Conservation (phyloP, 1,140 invertebrate genomes). For the Pantala flavescens region DNA sequence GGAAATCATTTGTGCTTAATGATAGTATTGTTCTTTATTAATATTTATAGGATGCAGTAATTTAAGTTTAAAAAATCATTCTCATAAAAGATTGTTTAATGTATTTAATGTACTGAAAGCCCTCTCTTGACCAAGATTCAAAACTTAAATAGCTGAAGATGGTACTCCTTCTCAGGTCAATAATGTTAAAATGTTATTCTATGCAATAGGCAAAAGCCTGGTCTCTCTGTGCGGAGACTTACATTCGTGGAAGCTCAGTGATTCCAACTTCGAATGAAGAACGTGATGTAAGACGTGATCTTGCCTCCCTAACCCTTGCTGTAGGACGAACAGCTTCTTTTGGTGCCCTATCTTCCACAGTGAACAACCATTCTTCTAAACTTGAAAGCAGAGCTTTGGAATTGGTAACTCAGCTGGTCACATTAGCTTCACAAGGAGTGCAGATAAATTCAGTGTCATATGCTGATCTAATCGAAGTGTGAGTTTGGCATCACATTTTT, state of each 20-base stretch:
- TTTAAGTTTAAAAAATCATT: too few relatives aligned
- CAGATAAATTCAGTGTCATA: not conserved
- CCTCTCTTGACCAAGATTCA: too few relatives aligned
- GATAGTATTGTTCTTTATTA: too few relatives aligned
- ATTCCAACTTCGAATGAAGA: not conserved
- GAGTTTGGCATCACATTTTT: constrained; percentile 23
- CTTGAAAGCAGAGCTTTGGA: not conserved
- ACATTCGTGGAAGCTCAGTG: not conserved
- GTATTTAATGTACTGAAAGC: too few relatives aligned
- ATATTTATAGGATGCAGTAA: too few relatives aligned
- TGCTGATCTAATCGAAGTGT: constrained; percentile 36
- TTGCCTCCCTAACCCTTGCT: constrained; percentile 50
- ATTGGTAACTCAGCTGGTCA: not conserved
- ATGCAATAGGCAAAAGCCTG: not conserved
- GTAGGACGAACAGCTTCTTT: constrained; percentile 35
- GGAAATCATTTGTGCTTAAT: too few relatives aligned
- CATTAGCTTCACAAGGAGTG: not conserved
- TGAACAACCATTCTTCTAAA: not conserved
- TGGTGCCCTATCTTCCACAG: not conserved
- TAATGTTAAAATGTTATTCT: not conserved
- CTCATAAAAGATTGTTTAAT: too few relatives aligned
- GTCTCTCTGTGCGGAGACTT: not conserved
- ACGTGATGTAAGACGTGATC: constrained; percentile 31
- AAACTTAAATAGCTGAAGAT: too few relatives aligned
- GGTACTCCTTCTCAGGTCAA: too few relatives aligned